phyloP scores from a whole-genome alignment of 2,888 invertebrate species.

The Plagodis dolabraria region DNA sequence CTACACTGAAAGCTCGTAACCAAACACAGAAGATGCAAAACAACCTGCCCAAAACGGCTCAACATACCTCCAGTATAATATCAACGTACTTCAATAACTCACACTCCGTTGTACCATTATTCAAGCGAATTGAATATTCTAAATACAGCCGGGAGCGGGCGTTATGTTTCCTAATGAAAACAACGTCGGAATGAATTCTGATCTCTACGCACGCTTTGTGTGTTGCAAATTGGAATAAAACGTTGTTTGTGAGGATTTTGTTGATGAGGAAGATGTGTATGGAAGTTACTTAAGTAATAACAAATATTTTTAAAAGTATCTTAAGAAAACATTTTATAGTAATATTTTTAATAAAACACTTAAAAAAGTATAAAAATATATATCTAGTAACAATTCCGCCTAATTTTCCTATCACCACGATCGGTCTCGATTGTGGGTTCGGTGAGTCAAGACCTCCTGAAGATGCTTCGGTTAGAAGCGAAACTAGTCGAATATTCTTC shows the following conservation, averaged over 20 bases:
- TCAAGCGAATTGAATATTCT: slow-evolving; percentile 61
- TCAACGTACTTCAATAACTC: slow-evolving; percentile 45
- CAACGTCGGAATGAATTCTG: slow-evolving; percentile 24
- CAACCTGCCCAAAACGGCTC: slow-evolving; percentile 16
- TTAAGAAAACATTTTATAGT: too few relatives aligned
- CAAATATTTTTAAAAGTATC: too few relatives aligned
- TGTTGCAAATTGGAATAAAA: slow-evolving; percentile 20
- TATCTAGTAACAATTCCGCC: too few relatives aligned
- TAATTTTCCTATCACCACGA: too few relatives aligned
- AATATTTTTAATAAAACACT: too few relatives aligned
- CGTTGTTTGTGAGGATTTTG: slow-evolving; percentile 6
- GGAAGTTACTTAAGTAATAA: slow-evolving; percentile 5
- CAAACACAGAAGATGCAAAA: not conserved
- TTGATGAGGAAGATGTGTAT: not conserved
- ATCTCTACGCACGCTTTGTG: slow-evolving; percentile 20
- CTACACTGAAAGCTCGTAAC: not conserved
- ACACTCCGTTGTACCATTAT: slow-evolving; percentile 53
- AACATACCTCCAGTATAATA: slow-evolving; percentile 12
- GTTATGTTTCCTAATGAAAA: slow-evolving; percentile 28
- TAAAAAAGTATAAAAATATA: too few relatives aligned
- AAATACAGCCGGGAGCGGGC: slow-evolving; percentile 36
- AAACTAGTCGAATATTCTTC: too few relatives aligned
- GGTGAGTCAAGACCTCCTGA: too few relatives aligned
- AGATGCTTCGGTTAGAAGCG: too few relatives aligned
- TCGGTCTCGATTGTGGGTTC: too few relatives aligned